A percentile compares a stretch with the other conserved stretches of the same genome.
Evolutionary conservation across 2,113 vertebrate genomes (phyloP).

Genomic region (Brachyhypopomus gauderio): DNA sequence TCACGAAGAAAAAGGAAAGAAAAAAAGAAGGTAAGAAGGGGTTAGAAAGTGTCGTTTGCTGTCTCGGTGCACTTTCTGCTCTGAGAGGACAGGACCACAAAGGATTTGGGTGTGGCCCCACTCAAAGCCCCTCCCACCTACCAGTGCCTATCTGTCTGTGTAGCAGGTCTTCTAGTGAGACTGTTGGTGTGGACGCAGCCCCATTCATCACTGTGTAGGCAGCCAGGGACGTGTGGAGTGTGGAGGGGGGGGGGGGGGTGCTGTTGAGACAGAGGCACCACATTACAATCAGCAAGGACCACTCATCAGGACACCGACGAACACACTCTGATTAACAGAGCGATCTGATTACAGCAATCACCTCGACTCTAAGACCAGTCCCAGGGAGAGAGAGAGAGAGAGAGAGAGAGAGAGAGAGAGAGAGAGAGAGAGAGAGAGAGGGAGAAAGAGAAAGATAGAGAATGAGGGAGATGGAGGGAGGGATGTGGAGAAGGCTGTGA

Average conservation of each 20-base stretch:
- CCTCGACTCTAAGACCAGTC: conserved; percentile 64
- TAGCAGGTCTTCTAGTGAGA: conserved; percentile 3
- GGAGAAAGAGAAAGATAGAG: background rate
- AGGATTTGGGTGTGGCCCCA: conserved; percentile 61
- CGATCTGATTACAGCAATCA: conserved; percentile 82
- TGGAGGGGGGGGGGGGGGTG: conserved; percentile 44
- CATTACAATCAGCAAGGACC: conserved; percentile 77
- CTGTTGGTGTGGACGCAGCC: conserved; percentile 3
- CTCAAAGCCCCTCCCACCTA: background rate
- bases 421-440: conserved; percentile 20
- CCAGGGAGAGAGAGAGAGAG: conserved; percentile 37
- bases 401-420: conserved; percentile 21
- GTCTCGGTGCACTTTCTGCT: conserved; percentile 43
- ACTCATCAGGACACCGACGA: conserved; percentile 75
- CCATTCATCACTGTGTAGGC: conserved; percentile 18
- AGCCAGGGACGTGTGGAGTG: conserved; percentile 6
- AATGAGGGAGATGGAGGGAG: background rate
- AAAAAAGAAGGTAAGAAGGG: conserved; percentile 47
- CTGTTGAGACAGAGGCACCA: conserved; percentile 65
- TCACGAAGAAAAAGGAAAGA: conserved; percentile 72
- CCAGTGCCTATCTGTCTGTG: conserved; percentile 29
- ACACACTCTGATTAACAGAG: conserved; percentile 80
- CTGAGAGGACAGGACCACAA: conserved; percentile 64
- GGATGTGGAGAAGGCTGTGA: conserved; percentile 14
- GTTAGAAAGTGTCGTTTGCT: conserved; percentile 48